phyloP scores from a whole-genome alignment of 1,140 invertebrate genomes.

The Brachionus rubens region DNA sequence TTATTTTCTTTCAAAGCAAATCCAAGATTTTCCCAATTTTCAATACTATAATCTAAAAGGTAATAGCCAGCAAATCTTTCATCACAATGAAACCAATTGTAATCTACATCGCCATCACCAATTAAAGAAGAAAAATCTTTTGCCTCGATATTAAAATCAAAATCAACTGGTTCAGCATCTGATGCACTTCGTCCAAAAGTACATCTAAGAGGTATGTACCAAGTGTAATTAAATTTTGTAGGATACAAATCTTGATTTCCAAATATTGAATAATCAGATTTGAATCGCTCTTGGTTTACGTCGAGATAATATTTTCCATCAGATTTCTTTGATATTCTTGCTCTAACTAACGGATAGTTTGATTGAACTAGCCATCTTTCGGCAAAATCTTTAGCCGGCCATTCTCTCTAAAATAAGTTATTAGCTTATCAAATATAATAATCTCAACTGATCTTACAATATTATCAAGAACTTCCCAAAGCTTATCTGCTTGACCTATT shows the following conservation, averaged over 20 bases:
- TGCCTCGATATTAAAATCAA: constrained; percentile 22
- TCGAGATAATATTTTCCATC: constrained; percentile 24
- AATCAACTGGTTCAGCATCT: constrained; percentile 10
- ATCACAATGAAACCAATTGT: constrained; percentile 40
- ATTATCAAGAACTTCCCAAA: constrained; percentile 19
- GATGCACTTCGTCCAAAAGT: background rate
- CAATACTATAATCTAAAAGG: constrained; percentile 31
- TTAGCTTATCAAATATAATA: background rate
- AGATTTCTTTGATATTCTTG: background rate
- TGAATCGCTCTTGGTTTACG: constrained; percentile 24
- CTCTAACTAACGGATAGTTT: constrained; percentile 30
- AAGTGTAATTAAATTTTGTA: constrained; percentile 2
- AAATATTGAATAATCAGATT: constrained; percentile 38
- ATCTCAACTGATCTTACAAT: background rate
- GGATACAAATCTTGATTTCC: constrained; percentile 34
- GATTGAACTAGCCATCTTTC: constrained; percentile 32
- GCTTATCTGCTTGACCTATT: constrained; percentile 2
- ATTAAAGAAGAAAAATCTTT: background rate
- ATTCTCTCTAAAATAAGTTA: constrained; percentile 15
- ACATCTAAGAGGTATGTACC: constrained; percentile 44
- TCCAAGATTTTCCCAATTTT: constrained; percentile 42
- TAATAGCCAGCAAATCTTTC: constrained; percentile 40
- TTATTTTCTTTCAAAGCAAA: constrained; percentile 9
- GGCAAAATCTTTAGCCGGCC: constrained; percentile 24
- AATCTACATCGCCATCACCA: background rate